Evolutionary conservation across 2,797 vertebrate genomes (phyloP).

Genomic region (Acropternis orthonyx): DNA sequence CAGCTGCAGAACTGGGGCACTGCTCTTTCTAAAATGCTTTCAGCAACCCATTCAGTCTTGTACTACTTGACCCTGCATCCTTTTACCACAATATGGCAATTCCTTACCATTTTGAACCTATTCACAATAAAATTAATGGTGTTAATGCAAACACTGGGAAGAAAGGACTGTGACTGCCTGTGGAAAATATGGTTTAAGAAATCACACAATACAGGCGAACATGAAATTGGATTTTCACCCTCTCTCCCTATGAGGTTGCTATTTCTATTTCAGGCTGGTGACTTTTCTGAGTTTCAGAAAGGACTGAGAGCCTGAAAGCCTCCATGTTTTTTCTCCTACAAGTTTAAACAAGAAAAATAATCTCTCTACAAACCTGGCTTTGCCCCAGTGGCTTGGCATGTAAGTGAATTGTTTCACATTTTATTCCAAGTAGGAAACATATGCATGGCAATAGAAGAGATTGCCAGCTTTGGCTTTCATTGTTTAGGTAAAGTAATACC

Average conservation of each 20-base stretch:
- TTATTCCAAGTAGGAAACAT: background rate
- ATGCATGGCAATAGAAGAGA: background rate
- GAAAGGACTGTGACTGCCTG: background rate
- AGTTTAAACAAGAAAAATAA: background rate
- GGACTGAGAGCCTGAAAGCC: background rate
- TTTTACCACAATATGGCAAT: background rate
- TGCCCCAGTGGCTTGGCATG: background rate
- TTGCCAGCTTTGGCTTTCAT: background rate
- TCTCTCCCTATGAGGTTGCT: background rate
- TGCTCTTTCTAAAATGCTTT: background rate
- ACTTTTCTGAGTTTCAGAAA: background rate
- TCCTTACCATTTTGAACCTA: background rate
- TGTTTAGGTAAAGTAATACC: background rate
- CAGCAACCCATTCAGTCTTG: background rate
- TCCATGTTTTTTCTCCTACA: background rate
- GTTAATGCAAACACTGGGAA: background rate
- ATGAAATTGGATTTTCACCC: background rate
- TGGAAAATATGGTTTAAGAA: background rate
- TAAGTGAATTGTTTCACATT: background rate
- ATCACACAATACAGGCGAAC: background rate
- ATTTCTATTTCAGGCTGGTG: background rate
- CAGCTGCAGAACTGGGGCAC: background rate
- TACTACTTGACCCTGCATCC: background rate
- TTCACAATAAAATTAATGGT: background rate
- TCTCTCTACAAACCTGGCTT: background rate